Conservation (phyloP, 2,888 invertebrate genomes). For the Heliconius cydno region DNA sequence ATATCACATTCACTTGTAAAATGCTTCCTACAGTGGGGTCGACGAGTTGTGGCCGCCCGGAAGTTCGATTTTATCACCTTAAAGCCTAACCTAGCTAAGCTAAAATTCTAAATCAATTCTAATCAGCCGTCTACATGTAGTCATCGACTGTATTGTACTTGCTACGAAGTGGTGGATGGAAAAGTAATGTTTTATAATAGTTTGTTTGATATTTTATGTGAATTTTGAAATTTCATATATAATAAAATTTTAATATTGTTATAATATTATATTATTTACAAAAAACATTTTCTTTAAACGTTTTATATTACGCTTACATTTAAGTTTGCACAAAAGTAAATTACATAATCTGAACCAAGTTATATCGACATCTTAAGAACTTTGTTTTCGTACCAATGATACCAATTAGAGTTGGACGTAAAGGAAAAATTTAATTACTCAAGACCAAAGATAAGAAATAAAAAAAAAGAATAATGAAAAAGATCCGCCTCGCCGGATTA, state of each 20-base stretch:
- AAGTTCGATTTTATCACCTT: too few relatives aligned
- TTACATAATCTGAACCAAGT: neutral
- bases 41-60: neutral
- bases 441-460: conserved; percentile 42
- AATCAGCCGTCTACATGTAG: neutral
- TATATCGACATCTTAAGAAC: neutral
- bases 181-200: too few relatives aligned
- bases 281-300: neutral
- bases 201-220: neutral
- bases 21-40: neutral
- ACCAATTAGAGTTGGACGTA: conserved; percentile 26
- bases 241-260: neutral
- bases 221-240: too few relatives aligned
- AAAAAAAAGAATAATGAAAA: conserved; percentile 47
- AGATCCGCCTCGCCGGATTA: conserved; percentile 42
- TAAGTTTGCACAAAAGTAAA: neutral
- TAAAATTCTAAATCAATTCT: too few relatives aligned
- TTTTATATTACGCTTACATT: neutral
- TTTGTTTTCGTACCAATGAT: conserved; percentile 26
- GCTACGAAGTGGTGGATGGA: too few relatives aligned
- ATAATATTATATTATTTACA: neutral
- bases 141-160: neutral
- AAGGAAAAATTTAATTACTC: conserved; percentile 46
- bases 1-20: neutral
- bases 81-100: too few relatives aligned